Evolutionary conservation across 64 coral and sea anemone genomes (phyloP).

Genomic region (Dendronephthya gigantea): DNA sequence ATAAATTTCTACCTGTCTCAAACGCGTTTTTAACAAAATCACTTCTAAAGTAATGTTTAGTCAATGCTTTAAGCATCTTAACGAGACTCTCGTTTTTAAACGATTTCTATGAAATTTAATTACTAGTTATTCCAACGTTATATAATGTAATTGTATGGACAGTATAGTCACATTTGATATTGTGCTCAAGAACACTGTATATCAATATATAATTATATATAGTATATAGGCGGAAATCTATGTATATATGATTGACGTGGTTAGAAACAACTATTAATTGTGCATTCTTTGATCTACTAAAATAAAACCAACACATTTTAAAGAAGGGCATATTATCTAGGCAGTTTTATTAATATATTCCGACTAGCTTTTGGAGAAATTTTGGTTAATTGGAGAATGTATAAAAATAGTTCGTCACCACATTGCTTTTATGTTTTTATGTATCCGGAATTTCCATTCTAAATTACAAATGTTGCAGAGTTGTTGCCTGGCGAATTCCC

Average conservation of each 20-base stretch:
- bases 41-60: not conserved
- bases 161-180: not conserved
- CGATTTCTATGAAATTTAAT: constrained; percentile 21
- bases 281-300: not conserved
- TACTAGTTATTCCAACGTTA: not conserved
- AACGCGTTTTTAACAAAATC: not conserved
- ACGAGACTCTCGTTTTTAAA: constrained; percentile 18
- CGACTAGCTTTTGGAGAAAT: too few species aligned
- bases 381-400: not conserved
- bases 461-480: too few species aligned
- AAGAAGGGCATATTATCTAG: too few species aligned
- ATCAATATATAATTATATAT: too few species aligned
- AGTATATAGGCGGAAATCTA: too few species aligned
- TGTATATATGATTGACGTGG: not conserved
- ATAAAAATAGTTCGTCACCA: not conserved
- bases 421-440: not conserved
- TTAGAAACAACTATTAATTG: not conserved
- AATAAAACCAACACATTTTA: too few species aligned
- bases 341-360: too few species aligned
- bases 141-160: not conserved
- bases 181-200: not conserved
- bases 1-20: not conserved
- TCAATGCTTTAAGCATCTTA: constrained; percentile 2
- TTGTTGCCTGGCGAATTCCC: too few species aligned
- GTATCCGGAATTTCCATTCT: not conserved